Conservation (phyloP, 2,797 vertebrate genomes). For the Lophotriccus pileatus region DNA sequence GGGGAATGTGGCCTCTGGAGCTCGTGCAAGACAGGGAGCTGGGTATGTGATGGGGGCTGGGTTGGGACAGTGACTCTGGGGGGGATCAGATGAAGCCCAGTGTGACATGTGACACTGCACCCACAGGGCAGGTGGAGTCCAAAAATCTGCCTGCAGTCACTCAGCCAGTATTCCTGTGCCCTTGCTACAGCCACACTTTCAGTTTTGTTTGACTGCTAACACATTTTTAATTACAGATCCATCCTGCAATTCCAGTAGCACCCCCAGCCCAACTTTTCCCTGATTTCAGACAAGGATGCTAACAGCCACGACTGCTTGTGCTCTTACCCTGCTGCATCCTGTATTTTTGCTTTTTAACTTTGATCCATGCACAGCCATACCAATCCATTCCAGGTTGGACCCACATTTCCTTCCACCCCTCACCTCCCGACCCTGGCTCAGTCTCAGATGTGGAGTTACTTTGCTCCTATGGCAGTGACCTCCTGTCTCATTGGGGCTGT, state of each 20-base stretch:
- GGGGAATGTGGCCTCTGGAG: background rate
- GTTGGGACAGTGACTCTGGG: background rate
- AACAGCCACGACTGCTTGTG: background rate
- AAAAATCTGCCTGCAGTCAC: background rate
- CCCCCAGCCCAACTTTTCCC: background rate
- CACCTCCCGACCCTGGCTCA: background rate
- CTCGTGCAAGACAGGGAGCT: background rate
- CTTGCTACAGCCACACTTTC: background rate
- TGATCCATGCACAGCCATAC: background rate
- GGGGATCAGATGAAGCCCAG: background rate
- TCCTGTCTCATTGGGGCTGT: background rate
- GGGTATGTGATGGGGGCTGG: accelerated
- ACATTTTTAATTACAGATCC: background rate
- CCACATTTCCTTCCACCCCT: background rate
- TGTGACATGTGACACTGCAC: accelerated
- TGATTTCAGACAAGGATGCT: background rate
- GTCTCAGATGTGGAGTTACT: background rate
- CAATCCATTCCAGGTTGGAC: background rate
- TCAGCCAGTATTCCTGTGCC: background rate
- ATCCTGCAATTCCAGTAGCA: background rate
- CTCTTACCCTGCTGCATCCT: background rate
- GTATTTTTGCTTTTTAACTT: background rate
- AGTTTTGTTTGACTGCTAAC: background rate
- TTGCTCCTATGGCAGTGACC: background rate
- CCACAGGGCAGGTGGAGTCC: background rate